phyloP scores from a whole-genome alignment of 2,888 invertebrate genomes.

The Polydrusus pterygomalis region DNA sequence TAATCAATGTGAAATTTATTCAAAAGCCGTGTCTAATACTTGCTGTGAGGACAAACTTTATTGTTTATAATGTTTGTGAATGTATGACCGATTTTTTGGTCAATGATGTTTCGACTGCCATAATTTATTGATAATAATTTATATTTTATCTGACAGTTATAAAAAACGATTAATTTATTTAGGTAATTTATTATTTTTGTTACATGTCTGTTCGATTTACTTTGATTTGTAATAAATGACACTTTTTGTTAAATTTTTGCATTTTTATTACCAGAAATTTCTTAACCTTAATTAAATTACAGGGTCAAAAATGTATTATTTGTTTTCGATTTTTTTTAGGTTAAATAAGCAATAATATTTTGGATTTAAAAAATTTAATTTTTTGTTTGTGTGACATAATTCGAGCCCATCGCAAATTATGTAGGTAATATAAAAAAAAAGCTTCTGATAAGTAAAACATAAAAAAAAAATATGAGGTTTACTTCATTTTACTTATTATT shows the following conservation, averaged over 20 bases:
- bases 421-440: too few relatives aligned
- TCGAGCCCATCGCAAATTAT: too few relatives aligned
- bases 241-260: background rate
- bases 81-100: constrained; percentile 54
- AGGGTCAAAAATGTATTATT: too few relatives aligned
- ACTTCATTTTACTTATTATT: too few relatives aligned
- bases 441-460: too few relatives aligned
- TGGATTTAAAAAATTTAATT: too few relatives aligned
- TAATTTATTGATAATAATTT: constrained; percentile 48
- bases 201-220: constrained; percentile 8
- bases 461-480: too few relatives aligned
- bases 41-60: constrained; percentile 31
- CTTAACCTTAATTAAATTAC: too few relatives aligned
- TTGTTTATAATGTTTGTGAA: constrained; percentile 7
- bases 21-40: constrained; percentile 26
- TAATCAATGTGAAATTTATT: constrained; percentile 20
- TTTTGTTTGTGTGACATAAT: too few relatives aligned
- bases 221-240: constrained; percentile 21
- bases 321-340: background rate
- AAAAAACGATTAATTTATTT: constrained; percentile 21
- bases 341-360: too few relatives aligned
- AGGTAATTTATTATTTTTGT: constrained; percentile 43
- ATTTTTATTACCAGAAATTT: too few relatives aligned
- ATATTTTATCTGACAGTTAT: constrained; percentile 41
- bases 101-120: constrained; percentile 45